Base-by-base conservation (phyloP, 2,888 invertebrate genomes). In the Vanessa cardui region DNA sequence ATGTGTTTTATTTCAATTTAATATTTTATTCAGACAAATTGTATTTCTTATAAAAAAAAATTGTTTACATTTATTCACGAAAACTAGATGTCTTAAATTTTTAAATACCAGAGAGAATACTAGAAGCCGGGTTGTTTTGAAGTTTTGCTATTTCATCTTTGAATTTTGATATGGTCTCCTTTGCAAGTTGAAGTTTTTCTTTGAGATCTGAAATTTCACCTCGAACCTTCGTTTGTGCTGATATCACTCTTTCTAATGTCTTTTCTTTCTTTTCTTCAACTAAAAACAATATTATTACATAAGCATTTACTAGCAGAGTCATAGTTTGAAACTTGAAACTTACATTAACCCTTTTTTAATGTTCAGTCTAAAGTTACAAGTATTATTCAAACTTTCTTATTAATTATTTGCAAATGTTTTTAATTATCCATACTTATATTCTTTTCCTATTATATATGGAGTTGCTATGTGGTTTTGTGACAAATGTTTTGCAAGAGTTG, bases 211-310 rank as follows among this genome's bases (percentile, higher is more conserved):
- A 90, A 63, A 99, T 98, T 85, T 98, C 98, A 45, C 91, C 89
- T 71, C 96, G 94, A 1, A 98, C 96, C 84, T 97, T 98, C 39
- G 95, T 95, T 82, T 97, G 97, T 0, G 97, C 97, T 44, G 95
- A 94, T 50, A 96, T 85, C 76, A 99, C 96, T 64, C 95, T 95
- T 77, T 96, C 95, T 64, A 97, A 82, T 0, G 97, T 96, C 76
- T 96, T 96, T 52, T 95, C 95, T 83, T 98, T 98, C 78, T 97
- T 97, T 9, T 96, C 96, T 89, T 98, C 98, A 94, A 98, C 98
- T 98, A 95, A 94, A 20, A 64, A 33, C 2, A 9, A 45, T 15
- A 8, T 44, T 12, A 7, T 50, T 39, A 52, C 6, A 9, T 18
- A n/a, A 18, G 20, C 9, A 12, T 16, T 45, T 59, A 15, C 26